Conservation (phyloP, 2,888 invertebrate genomes). For the Ceramica pisi region DNA sequence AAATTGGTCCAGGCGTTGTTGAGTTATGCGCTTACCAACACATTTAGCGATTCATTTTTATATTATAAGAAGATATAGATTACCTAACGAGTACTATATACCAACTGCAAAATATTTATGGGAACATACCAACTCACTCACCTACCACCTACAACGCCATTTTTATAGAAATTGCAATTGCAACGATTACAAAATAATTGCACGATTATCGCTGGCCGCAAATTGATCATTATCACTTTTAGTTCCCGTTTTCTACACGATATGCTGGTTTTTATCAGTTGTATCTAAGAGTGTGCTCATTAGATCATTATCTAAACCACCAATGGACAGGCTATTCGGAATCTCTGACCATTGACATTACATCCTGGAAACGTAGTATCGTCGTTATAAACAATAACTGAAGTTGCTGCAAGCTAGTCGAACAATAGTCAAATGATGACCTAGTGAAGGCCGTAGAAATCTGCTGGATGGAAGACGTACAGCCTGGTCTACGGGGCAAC, state of each 20-base stretch:
- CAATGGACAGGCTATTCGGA: conserved; percentile 21
- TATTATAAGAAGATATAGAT: no score
- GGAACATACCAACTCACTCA: not conserved
- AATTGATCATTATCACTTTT: conserved; percentile 62
- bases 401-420: not conserved
- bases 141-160: conserved; percentile 27
- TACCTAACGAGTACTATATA: not conserved
- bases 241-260: conserved; percentile 57
- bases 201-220: conserved; percentile 60
- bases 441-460: no score
- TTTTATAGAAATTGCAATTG: conserved; percentile 60
- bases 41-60: no score
- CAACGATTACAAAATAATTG: conserved; percentile 65
- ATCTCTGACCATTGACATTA: conserved; percentile 28
- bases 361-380: not conserved
- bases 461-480: no score
- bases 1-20: no score
- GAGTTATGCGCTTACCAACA: no score
- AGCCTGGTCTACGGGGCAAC: no score
- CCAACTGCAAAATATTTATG: not conserved
- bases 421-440: no score
- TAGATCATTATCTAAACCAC: conserved; percentile 48
- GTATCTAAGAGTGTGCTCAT: conserved; percentile 36
- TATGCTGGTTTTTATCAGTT: conserved; percentile 56
- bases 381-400: not conserved